Base-by-base conservation (phyloP, 2,888 invertebrate species). In the Xestia rhomboidea region DNA sequence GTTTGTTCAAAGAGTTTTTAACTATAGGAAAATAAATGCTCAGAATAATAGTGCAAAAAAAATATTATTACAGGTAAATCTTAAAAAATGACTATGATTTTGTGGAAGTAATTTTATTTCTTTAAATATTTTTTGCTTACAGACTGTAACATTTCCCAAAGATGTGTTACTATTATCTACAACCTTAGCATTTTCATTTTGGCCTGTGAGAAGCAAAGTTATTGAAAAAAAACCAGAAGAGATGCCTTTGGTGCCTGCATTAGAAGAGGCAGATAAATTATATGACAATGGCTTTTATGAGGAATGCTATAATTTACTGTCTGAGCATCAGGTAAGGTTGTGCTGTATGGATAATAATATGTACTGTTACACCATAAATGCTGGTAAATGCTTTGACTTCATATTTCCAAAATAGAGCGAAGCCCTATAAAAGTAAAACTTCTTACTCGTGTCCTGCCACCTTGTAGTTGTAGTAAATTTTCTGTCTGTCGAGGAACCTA, bases 261-360 rank as follows among this genome's bases (percentile, higher is more conserved):
- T 98, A 68, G 94, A 97, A 82, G 97, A 97, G 90, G 97, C 98
- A 21, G 98, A 98, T 94, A 95, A 95, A 74, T 93, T 98, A 70
- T 98, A 97, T 93, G 97, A 98, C 79, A 97, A 97, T 89, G 97
- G 97, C 66, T 97, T 97, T 84, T 98, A 97, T 93, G 96, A 97
- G 82, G 97, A 98, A 89, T 97, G 98, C 74, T 97, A 97, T 87
- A 97, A 97, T 83, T 90, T 97, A 38, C 95, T 98, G 0, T 94
- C 95, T 75, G 94, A 96, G 76, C 95, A 96, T 88, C 96, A 97
- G 94, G 97, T 97, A 95, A 79, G 27, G 30, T 63, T n/a, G 30
- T 46, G 30, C 15, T 54, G 18, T 46, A 34, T 57, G 30, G n/a
- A 44, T 24, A 24, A 54, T 24, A 21, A 21, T 21, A 66, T 24